These are phyloP conservation scores for Aspiorhynchus laticeps DNA, from an alignment of 2,113 vertebrate species.

Conservation along the genomic window DNA sequence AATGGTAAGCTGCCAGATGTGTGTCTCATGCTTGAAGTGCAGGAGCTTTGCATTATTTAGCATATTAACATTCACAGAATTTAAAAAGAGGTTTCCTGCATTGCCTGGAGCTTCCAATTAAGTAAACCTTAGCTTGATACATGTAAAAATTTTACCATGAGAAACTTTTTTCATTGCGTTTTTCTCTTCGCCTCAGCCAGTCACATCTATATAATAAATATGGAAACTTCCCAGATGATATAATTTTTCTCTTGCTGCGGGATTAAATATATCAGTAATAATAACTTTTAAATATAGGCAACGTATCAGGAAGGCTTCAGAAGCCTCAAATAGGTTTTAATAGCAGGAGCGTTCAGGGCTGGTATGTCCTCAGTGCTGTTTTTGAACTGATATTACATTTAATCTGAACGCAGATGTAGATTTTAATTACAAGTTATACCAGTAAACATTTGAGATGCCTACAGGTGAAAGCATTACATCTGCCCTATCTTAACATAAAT, in stretches of 20 bases:
- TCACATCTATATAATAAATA: conserved; percentile 97
- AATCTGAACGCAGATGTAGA: conserved; percentile 67
- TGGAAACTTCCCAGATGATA: conserved; percentile 90
- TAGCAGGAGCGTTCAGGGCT: conserved; percentile 57
- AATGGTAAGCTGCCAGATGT: conserved; percentile 99
- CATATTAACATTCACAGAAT: conserved; percentile 99
- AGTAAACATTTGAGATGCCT: conserved; percentile 67
- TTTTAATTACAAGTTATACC: conserved; percentile 71
- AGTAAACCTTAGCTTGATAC: conserved; percentile 99
- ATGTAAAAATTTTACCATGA: conserved; percentile 98
- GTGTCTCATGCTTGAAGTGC: conserved; percentile 99
- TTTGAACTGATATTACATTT: conserved; percentile 68
- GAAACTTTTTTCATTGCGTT: conserved; percentile 83
- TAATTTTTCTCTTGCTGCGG: conserved; percentile 87
- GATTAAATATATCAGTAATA: conserved; percentile 98
- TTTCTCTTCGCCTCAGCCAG: conserved; percentile 74
- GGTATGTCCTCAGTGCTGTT: conserved; percentile 59
- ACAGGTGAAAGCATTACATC: conserved; percentile 64
- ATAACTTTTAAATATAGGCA: conserved; percentile 92
- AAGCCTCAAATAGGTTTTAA: conserved; percentile 78
- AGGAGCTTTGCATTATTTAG: conserved; percentile 99
- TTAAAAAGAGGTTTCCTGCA: conserved; percentile 97
- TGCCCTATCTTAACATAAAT: conserved; percentile 53
- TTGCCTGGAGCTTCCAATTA: conserved; percentile 99
- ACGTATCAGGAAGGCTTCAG: conserved; percentile 87